phyloP scores from a whole-genome alignment of 2,797 vertebrate species.

The Acanthurus leucopareius region DNA sequence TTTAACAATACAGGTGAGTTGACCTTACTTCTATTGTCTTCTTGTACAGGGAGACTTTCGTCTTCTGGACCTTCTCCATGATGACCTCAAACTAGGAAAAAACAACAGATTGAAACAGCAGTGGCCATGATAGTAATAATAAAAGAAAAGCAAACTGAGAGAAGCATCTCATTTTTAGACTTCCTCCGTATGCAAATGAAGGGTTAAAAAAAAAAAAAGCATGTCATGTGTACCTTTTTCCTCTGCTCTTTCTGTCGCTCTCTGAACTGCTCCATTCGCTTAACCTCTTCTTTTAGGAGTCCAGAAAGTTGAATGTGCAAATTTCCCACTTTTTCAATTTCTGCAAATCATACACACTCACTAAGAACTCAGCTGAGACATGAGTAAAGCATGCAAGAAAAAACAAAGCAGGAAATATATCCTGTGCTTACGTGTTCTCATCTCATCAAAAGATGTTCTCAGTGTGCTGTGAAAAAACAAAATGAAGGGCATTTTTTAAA shows the following conservation, averaged over 20 bases:
- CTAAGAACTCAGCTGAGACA: neutral
- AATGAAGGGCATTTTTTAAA: neutral
- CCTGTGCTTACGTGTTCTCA: conserved; percentile 92
- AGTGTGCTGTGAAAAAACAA: conserved; percentile 86
- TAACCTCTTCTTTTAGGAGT: conserved; percentile 90
- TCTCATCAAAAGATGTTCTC: conserved; percentile 90
- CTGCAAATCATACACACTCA: conserved; percentile 70
- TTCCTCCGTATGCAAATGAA: conserved; percentile 32
- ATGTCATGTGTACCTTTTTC: conserved; percentile 87
- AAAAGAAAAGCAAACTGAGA: neutral
- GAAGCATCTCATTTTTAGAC: conserved; percentile 1
- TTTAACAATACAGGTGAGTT: neutral
- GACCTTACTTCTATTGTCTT: conserved; percentile 92
- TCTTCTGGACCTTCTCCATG: conserved; percentile 95
- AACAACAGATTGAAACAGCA: neutral
- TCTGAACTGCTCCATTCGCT: conserved; percentile 92
- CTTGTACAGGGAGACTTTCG: conserved; percentile 92
- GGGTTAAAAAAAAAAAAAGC: no score
- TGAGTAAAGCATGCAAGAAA: neutral
- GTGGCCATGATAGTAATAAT: no score
- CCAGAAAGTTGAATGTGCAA: conserved; percentile 92
- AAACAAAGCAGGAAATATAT: neutral
- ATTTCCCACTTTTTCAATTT: conserved; percentile 93
- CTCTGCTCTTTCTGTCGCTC: conserved; percentile 96
- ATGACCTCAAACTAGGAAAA: conserved; percentile 88